Evolutionary conservation across 1,140 invertebrate genomes (phyloP).

Genomic region (Leptinotarsa undecemlineata): DNA sequence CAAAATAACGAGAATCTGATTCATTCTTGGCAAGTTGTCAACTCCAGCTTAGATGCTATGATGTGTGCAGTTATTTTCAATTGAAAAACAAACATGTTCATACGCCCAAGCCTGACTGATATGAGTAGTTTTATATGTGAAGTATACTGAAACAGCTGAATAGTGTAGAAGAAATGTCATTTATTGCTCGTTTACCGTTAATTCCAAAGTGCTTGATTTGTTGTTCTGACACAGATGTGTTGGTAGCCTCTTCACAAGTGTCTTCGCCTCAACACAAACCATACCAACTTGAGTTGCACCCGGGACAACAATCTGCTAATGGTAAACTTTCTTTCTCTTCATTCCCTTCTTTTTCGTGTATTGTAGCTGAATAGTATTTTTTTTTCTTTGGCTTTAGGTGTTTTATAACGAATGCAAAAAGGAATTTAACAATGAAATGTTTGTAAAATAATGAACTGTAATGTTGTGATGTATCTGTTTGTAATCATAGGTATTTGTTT

Average conservation of each 20-base stretch:
- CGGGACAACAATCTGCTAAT: slow-evolving; percentile 72
- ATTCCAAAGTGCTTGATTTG: slow-evolving; percentile 51
- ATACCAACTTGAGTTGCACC: slow-evolving; percentile 74
- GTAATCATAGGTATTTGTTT: no score
- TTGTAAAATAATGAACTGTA: no score
- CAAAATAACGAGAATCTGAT: background rate
- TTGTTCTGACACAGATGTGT: slow-evolving; percentile 54
- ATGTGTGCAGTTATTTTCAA: slow-evolving; percentile 27
- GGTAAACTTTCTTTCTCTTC: slow-evolving; percentile 61
- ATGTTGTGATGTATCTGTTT: no score
- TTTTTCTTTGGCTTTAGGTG: background rate
- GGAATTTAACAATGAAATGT: no score
- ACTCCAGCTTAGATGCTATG: slow-evolving; percentile 4
- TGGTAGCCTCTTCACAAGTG: slow-evolving; percentile 70
- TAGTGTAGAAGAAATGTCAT: slow-evolving; percentile 33
- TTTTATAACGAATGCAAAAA: background rate
- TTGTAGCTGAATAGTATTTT: background rate
- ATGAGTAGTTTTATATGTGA: slow-evolving; percentile 8
- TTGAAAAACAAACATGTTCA: slow-evolving; percentile 23
- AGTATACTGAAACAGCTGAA: background rate
- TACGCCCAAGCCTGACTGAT: background rate
- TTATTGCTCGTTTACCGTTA: slow-evolving; percentile 42
- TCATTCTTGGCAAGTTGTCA: slow-evolving; percentile 16
- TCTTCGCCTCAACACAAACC: slow-evolving; percentile 70
- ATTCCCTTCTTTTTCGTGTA: slow-evolving; percentile 20